Conservation (phyloP, 2,888 invertebrate species). For the Aphelenchoides bicaudatus region DNA sequence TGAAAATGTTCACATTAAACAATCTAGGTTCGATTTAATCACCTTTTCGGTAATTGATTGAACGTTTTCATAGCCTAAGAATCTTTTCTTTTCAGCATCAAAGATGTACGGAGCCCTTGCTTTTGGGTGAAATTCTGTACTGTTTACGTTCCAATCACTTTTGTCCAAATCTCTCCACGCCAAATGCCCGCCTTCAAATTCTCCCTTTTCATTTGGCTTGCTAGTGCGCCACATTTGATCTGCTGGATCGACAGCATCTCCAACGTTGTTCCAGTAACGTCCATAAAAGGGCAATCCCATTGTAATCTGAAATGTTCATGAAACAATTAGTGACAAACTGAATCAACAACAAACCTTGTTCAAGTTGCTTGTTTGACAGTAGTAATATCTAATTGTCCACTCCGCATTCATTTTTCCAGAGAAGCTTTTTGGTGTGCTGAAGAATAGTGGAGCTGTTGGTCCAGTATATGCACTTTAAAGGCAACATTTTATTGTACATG, state of each 20-base stretch:
- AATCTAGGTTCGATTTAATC: conserved; percentile 4
- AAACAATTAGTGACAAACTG: not conserved
- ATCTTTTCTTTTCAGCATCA: conserved; percentile 39
- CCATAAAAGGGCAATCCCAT: conserved; percentile 60
- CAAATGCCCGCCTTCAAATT: conserved; percentile 49
- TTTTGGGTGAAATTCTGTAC: conserved; percentile 42
- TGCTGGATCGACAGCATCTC: conserved; percentile 48
- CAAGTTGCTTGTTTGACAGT: conserved; percentile 43
- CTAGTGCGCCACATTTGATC: conserved; percentile 59
- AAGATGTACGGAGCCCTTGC: conserved; percentile 53
- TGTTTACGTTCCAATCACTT: conserved; percentile 34
- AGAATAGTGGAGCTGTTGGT: conserved; percentile 57
- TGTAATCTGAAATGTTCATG: conserved; percentile 44
- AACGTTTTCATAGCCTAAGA: conserved; percentile 55
- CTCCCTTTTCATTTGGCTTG: conserved; percentile 37
- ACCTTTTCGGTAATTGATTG: conserved; percentile 50
- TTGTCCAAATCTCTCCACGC: conserved; percentile 44
- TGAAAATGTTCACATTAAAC: conserved; percentile 19
- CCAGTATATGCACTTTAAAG: conserved; percentile 58
- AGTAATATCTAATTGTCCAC: conserved; percentile 59
- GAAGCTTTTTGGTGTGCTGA: conserved; percentile 45
- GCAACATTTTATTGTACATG: not conserved
- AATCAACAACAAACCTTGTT: conserved; percentile 27
- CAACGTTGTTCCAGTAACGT: conserved; percentile 56
- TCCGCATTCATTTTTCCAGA: conserved; percentile 59